phyloP scores from a whole-genome alignment of 2,797 vertebrate species.

The Mus caroli region DNA sequence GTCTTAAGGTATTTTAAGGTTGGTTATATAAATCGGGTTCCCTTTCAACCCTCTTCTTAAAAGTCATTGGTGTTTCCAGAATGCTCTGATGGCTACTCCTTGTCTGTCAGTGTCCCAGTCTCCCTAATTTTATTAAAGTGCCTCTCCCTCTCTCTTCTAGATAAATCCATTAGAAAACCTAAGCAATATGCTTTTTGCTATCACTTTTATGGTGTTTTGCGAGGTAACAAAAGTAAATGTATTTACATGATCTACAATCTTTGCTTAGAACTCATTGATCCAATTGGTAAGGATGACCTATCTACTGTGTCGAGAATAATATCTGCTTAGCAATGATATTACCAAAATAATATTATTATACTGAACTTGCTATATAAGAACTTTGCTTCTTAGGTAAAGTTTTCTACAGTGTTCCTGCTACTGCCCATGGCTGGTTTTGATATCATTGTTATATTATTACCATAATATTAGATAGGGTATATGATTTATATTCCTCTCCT shows the following conservation, averaged over 20 bases:
- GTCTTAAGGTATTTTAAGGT: neutral
- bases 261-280: neutral
- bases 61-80: neutral
- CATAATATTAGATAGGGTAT: neutral
- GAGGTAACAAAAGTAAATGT: neutral
- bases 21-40: neutral
- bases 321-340: neutral
- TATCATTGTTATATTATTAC: neutral
- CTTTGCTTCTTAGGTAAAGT: neutral
- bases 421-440: neutral
- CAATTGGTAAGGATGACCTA: neutral
- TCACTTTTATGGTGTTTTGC: neutral
- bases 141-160: neutral
- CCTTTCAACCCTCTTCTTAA: neutral
- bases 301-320: neutral
- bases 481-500: neutral
- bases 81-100: neutral
- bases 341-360: neutral
- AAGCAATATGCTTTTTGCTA: neutral
- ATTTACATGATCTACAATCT: neutral
- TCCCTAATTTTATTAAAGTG: conserved; percentile 13
- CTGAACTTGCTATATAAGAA: conserved; percentile 37
- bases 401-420: neutral
- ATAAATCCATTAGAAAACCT: neutral
- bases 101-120: neutral